These are phyloP conservation scores for Xiphias gladius DNA, from an alignment of 2,113 vertebrate species.

Conservation along the genomic window DNA sequence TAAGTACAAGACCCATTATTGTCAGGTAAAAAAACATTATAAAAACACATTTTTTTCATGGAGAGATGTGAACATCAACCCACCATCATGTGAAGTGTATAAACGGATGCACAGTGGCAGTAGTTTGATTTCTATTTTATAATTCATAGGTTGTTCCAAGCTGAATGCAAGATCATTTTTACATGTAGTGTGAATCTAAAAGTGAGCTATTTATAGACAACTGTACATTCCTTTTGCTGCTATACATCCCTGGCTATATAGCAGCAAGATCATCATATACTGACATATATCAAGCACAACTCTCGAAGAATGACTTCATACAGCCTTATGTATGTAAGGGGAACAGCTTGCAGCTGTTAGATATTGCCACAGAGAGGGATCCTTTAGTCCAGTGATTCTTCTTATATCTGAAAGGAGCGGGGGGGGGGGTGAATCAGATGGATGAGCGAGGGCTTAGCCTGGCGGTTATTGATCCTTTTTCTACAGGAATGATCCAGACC, in stretches of 20 bases:
- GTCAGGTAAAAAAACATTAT: no score
- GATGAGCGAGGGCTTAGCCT: slow-evolving; percentile 81
- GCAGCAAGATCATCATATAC: slow-evolving; percentile 9
- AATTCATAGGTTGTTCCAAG: slow-evolving; percentile 40
- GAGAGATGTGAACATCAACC: slow-evolving; percentile 16
- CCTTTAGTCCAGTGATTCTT: slow-evolving; percentile 60
- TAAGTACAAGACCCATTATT: no score
- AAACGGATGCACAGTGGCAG: slow-evolving; percentile 25
- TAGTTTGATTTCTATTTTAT: slow-evolving; percentile 38
- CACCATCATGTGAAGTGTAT: slow-evolving; percentile 26
- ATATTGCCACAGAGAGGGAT: slow-evolving; percentile 49
- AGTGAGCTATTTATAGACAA: slow-evolving; percentile 44
- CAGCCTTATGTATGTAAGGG: slow-evolving; percentile 54
- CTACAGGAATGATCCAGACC: slow-evolving; percentile 80
- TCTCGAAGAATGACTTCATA: slow-evolving; percentile 55
- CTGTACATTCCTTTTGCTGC: slow-evolving; percentile 38
- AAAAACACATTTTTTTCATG: not conserved
- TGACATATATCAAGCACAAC: slow-evolving; percentile 49
- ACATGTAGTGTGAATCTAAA: slow-evolving; percentile 46
- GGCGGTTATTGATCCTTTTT: slow-evolving; percentile 81
- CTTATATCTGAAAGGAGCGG: slow-evolving; percentile 41
- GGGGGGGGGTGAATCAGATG: slow-evolving; percentile 82
- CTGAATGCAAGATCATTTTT: slow-evolving; percentile 26
- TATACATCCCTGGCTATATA: slow-evolving; percentile 2
- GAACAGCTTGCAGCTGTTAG: slow-evolving; percentile 48